Evolutionary conservation across 1,140 invertebrate genomes (phyloP).

Genomic region (Teleogryllus occipitalis): DNA sequence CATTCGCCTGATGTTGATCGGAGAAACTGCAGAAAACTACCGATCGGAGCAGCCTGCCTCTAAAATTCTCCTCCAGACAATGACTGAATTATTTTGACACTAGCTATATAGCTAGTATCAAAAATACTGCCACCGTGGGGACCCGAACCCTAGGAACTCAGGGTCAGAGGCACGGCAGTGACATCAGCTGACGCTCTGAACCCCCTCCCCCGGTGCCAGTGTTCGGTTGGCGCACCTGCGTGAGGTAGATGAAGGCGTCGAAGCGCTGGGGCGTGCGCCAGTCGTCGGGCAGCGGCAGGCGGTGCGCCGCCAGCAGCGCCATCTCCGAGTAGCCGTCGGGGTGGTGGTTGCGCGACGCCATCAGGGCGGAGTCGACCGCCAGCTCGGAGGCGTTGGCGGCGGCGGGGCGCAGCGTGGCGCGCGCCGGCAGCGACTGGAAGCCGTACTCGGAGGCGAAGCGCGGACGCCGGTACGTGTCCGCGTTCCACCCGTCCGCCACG

Average conservation of each 20-base stretch:
- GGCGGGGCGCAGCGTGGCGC: constrained; percentile 49
- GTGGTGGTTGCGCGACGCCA: constrained; percentile 76
- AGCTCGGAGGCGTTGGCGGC: constrained; percentile 49
- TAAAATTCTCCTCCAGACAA: too few relatives aligned
- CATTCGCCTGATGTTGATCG: too few relatives aligned
- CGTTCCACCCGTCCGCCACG: constrained; percentile 67
- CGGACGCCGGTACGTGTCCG: constrained; percentile 63
- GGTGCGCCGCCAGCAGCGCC: constrained; percentile 44
- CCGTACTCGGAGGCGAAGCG: constrained; percentile 95
- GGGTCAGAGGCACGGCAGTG: too few relatives aligned
- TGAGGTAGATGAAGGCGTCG: constrained; percentile 35
- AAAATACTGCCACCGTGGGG: too few relatives aligned
- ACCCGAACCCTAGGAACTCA: too few relatives aligned
- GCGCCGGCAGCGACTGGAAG: constrained; percentile 77
- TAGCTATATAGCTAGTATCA: too few relatives aligned
- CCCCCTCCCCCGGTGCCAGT: too few relatives aligned
- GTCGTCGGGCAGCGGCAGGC: constrained; percentile 48
- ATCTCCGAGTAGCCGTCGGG: constrained; percentile 58
- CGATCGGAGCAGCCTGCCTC: too few relatives aligned
- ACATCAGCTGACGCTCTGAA: too few relatives aligned
- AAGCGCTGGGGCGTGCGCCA: constrained; percentile 34
- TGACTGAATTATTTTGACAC: too few relatives aligned
- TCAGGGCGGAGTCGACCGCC: constrained; percentile 47
- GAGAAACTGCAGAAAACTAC: too few relatives aligned
- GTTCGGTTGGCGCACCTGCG: constrained; percentile 10